These are phyloP conservation scores for Teleogryllus oceanicus DNA, from an alignment of 2,888 invertebrate species.

Conservation along the genomic window DNA sequence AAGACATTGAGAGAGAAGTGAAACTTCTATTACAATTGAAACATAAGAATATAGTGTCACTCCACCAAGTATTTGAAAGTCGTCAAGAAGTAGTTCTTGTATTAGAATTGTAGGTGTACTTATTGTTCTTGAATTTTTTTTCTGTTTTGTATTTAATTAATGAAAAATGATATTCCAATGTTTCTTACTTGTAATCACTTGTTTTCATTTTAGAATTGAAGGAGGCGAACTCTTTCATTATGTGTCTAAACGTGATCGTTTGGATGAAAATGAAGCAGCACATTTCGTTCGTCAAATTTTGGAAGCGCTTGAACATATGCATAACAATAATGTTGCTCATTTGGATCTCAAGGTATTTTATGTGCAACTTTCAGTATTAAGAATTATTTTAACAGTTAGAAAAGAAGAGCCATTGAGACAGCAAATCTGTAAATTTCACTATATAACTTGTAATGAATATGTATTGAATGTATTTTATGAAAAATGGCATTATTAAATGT, in stretches of 20 bases:
- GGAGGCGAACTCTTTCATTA: constrained; percentile 66
- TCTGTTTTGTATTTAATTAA: too few relatives aligned
- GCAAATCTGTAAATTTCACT: too few relatives aligned
- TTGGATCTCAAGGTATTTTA: constrained; percentile 58
- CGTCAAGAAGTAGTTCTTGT: constrained; percentile 58
- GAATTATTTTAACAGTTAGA: too few relatives aligned
- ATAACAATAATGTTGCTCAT: constrained; percentile 60
- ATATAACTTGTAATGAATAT: too few relatives aligned
- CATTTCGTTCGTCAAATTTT: constrained; percentile 61
- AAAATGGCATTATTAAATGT: too few relatives aligned
- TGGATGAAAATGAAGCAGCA: constrained; percentile 59
- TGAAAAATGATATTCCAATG: too few relatives aligned
- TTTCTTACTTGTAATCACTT: not conserved
- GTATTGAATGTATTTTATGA: too few relatives aligned
- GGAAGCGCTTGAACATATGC: constrained; percentile 59
- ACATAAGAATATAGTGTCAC: constrained; percentile 60
- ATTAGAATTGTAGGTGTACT: constrained; percentile 54
- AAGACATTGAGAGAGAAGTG: constrained; percentile 59
- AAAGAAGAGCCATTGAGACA: too few relatives aligned
- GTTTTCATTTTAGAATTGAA: constrained; percentile 51
- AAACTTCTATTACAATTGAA: constrained; percentile 53
- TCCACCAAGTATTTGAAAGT: constrained; percentile 61
- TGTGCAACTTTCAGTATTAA: not conserved
- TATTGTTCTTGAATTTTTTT: not conserved
- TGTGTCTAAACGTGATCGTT: constrained; percentile 51